Conservation (phyloP, 2,888 invertebrate genomes). For the Coleophora deauratella region DNA sequence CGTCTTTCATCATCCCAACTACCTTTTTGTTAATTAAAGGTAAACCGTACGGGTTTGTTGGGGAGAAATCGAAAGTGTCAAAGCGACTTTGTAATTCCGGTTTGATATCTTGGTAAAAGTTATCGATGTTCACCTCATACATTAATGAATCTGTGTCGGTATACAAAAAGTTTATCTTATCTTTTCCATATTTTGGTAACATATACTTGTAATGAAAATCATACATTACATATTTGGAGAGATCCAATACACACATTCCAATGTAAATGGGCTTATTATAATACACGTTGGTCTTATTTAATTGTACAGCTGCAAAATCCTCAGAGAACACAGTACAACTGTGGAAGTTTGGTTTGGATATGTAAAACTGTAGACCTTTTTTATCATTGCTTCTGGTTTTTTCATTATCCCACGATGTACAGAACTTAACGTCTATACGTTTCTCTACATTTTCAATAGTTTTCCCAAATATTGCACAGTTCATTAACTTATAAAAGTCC, state of each 20-base stretch:
- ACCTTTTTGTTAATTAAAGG: slow-evolving; percentile 14
- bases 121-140: slow-evolving; percentile 7
- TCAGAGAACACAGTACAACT: slow-evolving; percentile 3
- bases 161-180: slow-evolving; percentile 4
- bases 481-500: slow-evolving; percentile 10
- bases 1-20: slow-evolving; percentile 17
- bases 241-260: slow-evolving; percentile 6
- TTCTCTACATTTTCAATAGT: slow-evolving; percentile 9
- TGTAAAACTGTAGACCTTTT: not conserved
- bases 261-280: slow-evolving; percentile 12
- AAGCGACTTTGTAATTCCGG: not conserved
- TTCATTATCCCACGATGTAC: not conserved
- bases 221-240: slow-evolving; percentile 10
- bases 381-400: not conserved
- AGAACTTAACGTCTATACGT: not conserved
- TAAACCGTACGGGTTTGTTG: not conserved
- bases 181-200: not conserved
- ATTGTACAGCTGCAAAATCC: slow-evolving; percentile 4
- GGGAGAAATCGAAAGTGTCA: slow-evolving; percentile 2
- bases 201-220: slow-evolving; percentile 12
- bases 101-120: slow-evolving; percentile 8
- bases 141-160: slow-evolving; percentile 13
- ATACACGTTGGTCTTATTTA: slow-evolving; percentile 3
- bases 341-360: slow-evolving; percentile 8
- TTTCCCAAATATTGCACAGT: slow-evolving; percentile 9